phyloP scores from a whole-genome alignment of 2,113 vertebrate species.

The Aspiorhynchus laticeps region DNA sequence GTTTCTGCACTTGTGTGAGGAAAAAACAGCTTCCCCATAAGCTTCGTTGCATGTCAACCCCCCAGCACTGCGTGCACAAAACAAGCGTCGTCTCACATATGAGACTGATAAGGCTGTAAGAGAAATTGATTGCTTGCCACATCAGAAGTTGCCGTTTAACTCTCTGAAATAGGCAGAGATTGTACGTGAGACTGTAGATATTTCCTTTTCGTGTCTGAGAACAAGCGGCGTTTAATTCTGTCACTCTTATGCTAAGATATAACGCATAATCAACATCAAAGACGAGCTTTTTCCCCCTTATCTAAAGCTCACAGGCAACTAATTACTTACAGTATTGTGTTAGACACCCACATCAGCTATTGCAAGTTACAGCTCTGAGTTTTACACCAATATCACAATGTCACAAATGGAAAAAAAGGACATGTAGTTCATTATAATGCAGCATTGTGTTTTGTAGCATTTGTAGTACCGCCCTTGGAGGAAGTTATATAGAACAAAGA shows the following conservation, averaged over 20 bases:
- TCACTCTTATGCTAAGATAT: slow-evolving; percentile 48
- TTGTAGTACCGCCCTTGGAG: slow-evolving; percentile 9
- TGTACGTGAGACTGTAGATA: slow-evolving; percentile 24
- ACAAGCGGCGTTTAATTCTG: slow-evolving; percentile 37
- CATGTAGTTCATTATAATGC: slow-evolving; percentile 21
- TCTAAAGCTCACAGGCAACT: slow-evolving; percentile 68
- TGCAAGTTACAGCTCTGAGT: slow-evolving; percentile 64
- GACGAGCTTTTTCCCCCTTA: slow-evolving; percentile 62
- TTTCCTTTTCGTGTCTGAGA: slow-evolving; percentile 36
- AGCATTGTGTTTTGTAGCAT: slow-evolving; percentile 14
- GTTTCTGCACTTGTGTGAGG: background rate
- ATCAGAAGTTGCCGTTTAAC: slow-evolving; percentile 10
- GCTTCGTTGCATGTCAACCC: background rate
- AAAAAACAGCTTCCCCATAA: background rate
- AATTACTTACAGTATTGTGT: slow-evolving; percentile 62
- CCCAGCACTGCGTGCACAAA: background rate
- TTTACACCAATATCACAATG: slow-evolving; percentile 44
- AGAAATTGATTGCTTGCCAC: background rate
- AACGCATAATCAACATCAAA: slow-evolving; percentile 60
- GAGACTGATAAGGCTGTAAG: slow-evolving; percentile 15
- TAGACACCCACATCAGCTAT: slow-evolving; percentile 58
- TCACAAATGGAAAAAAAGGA: slow-evolving; percentile 42
- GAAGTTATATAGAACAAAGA: slow-evolving; percentile 17
- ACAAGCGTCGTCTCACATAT: background rate
- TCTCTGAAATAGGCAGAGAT: slow-evolving; percentile 3